Percentiles rank a stretch among this genome's conserved stretches.
Conservation (phyloP, 1,140 invertebrate genomes). For the Ceratina calcarata region DNA sequence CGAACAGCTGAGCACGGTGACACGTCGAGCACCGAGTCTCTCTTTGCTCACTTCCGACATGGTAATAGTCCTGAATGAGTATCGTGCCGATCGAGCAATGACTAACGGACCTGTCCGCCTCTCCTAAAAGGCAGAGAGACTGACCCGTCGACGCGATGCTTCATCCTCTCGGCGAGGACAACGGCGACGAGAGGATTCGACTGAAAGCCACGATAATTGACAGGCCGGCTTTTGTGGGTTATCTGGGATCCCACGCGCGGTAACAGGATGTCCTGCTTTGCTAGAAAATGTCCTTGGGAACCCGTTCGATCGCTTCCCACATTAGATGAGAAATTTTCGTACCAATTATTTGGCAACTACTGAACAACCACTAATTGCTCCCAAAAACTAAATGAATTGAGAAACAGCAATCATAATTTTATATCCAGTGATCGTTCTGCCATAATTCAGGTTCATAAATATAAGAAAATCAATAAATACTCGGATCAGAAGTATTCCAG, state of each 20-base stretch:
- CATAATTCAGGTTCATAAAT: no score
- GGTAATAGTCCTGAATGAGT: constrained; percentile 34
- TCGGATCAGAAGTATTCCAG: no score
- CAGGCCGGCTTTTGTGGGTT: constrained; percentile 44
- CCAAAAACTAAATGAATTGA: no score
- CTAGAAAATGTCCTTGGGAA: constrained; percentile 39
- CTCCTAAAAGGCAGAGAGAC: constrained; percentile 54
- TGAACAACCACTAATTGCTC: no score
- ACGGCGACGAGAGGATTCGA: constrained; percentile 57
- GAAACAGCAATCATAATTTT: no score
- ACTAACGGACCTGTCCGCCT: constrained; percentile 64
- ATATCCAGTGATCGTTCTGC: no score
- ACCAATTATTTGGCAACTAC: background rate
- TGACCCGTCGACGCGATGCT: constrained; percentile 68
- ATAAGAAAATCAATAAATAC: no score
- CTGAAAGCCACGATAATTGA: constrained; percentile 70
- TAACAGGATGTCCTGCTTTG: constrained; percentile 21
- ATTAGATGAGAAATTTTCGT: background rate
- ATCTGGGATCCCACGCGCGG: constrained; percentile 39
- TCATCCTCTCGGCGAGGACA: constrained; percentile 65
- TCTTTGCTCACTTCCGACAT: constrained; percentile 54
- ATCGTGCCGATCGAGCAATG: constrained; percentile 51
- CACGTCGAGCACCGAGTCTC: constrained; percentile 9
- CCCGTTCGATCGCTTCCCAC: constrained; percentile 1
- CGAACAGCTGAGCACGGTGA: constrained; percentile 14